Evolutionary conservation across 2,888 invertebrate species (phyloP).

Genomic region (Nephrotoma appendiculata): DNA sequence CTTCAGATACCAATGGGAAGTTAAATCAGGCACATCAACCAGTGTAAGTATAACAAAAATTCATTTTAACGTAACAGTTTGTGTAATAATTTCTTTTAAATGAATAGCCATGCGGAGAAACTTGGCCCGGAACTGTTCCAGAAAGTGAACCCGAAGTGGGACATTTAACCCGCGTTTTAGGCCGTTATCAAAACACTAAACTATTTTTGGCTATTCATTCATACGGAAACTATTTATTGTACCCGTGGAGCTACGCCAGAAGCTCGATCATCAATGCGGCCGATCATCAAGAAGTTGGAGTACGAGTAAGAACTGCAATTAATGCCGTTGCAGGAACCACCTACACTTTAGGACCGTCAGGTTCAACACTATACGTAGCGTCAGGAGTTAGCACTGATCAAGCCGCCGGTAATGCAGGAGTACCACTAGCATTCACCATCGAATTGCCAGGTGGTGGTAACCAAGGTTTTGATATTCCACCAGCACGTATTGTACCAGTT

Average conservation of each 20-base stretch:
- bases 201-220: slow-evolving; percentile 31
- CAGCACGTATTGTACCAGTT: not conserved
- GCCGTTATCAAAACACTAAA: slow-evolving; percentile 25
- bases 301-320: not conserved
- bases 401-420: not conserved
- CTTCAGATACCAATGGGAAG: slow-evolving; percentile 52
- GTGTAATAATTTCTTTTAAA: not conserved
- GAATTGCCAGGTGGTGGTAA: not conserved
- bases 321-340: not conserved
- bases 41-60: not conserved
- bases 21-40: not conserved
- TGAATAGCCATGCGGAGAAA: not conserved
- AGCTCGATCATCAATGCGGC: not conserved
- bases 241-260: slow-evolving; percentile 28
- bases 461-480: not conserved
- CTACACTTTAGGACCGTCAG: not conserved
- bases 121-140: slow-evolving; percentile 15
- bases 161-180: slow-evolving; percentile 25
- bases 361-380: not conserved
- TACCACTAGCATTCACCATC: not conserved
- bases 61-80: not conserved
- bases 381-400: not conserved
- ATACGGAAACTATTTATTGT: slow-evolving; percentile 31
- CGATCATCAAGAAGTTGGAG: not conserved
- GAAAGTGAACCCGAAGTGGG: slow-evolving; percentile 29